phyloP scores from a whole-genome alignment of 2,113 vertebrate species.

The Scortum barcoo region DNA sequence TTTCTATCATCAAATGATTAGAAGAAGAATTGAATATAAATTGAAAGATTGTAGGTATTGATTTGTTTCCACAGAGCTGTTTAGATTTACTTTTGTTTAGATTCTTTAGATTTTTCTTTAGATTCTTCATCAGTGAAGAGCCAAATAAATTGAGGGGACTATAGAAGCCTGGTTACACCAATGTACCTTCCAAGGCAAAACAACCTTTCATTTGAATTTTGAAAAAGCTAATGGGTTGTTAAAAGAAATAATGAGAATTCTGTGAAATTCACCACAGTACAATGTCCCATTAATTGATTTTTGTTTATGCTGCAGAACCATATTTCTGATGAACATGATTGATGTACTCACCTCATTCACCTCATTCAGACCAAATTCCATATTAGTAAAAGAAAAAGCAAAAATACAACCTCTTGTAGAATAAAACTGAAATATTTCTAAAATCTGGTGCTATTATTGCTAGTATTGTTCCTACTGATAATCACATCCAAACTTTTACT shows the following conservation, averaged over 20 bases:
- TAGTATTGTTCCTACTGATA: not conserved
- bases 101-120: not conserved
- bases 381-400: not conserved
- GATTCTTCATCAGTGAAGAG: slow-evolving; percentile 17
- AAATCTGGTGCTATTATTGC: not conserved
- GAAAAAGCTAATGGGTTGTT: slow-evolving; percentile 47
- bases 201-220: slow-evolving; percentile 11
- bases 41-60: not conserved
- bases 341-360: slow-evolving; percentile 13
- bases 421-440: not conserved
- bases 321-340: slow-evolving; percentile 8
- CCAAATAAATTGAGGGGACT: not conserved
- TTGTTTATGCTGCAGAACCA: slow-evolving; percentile 23
- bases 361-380: not conserved
- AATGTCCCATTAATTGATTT: slow-evolving; percentile 42
- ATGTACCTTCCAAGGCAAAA: slow-evolving; percentile 30
- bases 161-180: not conserved
- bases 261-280: slow-evolving; percentile 25
- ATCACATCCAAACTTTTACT: not conserved
- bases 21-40: not conserved
- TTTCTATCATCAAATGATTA: not conserved
- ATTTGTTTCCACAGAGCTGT: not conserved
- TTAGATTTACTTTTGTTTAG: not conserved
- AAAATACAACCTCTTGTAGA: not conserved
- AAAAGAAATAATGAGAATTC: slow-evolving; percentile 50